Evolutionary conservation across 2,797 vertebrate species (phyloP).

Genomic region (Tragopan temminckii): DNA sequence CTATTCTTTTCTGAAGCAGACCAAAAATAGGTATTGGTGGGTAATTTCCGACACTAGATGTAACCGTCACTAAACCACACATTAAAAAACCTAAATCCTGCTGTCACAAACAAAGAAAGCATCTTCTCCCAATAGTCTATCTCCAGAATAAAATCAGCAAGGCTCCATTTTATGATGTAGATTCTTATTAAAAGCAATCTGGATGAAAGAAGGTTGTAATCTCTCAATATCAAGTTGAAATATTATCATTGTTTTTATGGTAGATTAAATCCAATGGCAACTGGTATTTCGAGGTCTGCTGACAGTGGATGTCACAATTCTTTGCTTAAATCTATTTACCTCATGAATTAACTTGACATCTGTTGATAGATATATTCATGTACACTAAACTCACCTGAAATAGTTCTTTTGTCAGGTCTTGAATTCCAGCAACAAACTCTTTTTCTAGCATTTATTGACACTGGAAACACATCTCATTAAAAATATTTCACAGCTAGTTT

Average conservation of each 20-base stretch:
- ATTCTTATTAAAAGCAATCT: conserved; percentile 80
- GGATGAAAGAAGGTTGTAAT: conserved; percentile 70
- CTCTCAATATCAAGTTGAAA: conserved; percentile 65
- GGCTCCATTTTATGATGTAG: conserved; percentile 80
- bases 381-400: conserved; percentile 32
- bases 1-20: background rate
- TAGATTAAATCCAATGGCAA: conserved; percentile 69
- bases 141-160: conserved; percentile 75
- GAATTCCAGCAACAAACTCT: background rate
- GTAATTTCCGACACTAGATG: conserved; percentile 49
- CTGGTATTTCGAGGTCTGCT: conserved; percentile 55
- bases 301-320: conserved; percentile 63
- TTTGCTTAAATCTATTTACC: conserved; percentile 58
- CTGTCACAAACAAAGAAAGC: conserved; percentile 55
- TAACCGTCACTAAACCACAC: conserved; percentile 42
- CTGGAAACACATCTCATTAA: background rate
- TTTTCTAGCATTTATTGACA: background rate
- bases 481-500: background rate
- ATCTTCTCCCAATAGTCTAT: conserved; percentile 81
- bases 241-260: conserved; percentile 69
- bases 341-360: conserved; percentile 69
- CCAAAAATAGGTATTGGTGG: conserved; percentile 49
- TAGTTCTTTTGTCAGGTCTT: conserved; percentile 13
- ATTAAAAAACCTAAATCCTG: conserved; percentile 62
- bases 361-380: conserved; percentile 56